Evolutionary conservation across 2,888 invertebrate genomes (phyloP).

Genomic region (Drosophila subsilvestris): DNA sequence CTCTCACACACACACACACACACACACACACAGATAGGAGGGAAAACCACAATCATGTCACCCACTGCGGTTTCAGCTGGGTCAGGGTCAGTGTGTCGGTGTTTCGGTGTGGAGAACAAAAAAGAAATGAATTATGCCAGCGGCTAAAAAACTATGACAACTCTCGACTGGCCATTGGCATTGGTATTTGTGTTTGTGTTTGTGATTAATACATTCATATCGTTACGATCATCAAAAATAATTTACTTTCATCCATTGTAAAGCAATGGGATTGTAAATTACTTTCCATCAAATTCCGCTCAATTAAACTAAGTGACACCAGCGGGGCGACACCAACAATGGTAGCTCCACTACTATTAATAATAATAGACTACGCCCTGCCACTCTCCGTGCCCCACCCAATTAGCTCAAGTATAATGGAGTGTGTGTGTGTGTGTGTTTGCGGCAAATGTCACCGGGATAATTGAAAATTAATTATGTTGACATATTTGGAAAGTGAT

Average conservation of each 20-base stretch:
- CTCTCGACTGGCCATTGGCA: conserved; percentile 25
- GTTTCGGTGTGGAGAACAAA: background rate
- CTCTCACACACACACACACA: conserved; percentile 13
- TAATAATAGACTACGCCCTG: conserved; percentile 59
- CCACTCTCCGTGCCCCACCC: conserved; percentile 30
- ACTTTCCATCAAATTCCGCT: conserved; percentile 70
- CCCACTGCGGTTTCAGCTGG: conserved; percentile 23
- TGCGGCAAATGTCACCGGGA: conserved; percentile 59
- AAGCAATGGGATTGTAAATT: conserved; percentile 61
- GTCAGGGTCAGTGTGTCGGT: conserved; percentile 30
- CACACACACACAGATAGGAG: conserved; percentile 29
- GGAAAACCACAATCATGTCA: conserved; percentile 55
- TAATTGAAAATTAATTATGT: conserved; percentile 80
- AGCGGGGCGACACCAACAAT: conserved; percentile 40
- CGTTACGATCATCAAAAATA: conserved; percentile 57
- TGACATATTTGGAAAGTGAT: conserved; percentile 78
- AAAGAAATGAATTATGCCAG: conserved; percentile 1
- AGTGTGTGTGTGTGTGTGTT: conserved; percentile 13
- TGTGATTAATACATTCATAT: conserved; percentile 71
- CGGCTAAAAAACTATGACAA: conserved; percentile 45
- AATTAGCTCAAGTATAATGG: conserved; percentile 19
- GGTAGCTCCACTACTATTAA: conserved; percentile 59
- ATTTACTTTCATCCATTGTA: conserved; percentile 42
- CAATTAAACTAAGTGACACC: conserved; percentile 74
- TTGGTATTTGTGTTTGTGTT: conserved; percentile 28